These are phyloP conservation scores for Elgaria multicarinata DNA, from an alignment of 2,113 vertebrate species.

Conservation along the genomic window DNA sequence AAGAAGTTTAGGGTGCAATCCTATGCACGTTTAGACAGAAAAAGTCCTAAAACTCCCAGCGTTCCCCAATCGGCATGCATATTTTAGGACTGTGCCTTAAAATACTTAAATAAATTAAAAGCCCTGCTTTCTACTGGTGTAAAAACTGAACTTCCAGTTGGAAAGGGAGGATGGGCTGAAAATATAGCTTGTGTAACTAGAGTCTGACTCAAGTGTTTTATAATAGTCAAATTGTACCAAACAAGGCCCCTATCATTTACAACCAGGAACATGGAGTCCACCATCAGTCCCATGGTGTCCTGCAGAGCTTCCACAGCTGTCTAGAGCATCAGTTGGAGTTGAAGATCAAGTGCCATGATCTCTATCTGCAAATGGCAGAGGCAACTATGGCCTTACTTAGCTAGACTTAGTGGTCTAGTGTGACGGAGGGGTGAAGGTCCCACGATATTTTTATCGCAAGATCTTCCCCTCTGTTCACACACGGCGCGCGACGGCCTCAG, in stretches of 20 bases:
- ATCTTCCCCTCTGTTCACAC: too few relatives aligned
- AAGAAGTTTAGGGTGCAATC: not conserved
- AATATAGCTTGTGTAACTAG: not conserved
- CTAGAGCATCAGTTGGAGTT: not conserved
- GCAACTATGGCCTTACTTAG: too few relatives aligned
- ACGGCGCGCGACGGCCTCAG: too few relatives aligned
- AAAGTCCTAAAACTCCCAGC: too few relatives aligned
- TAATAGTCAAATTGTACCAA: not conserved
- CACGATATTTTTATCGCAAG: too few relatives aligned
- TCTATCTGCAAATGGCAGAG: not conserved
- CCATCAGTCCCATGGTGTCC: not conserved
- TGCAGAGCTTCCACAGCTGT: not conserved
- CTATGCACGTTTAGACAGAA: too few relatives aligned
- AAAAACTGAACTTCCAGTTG: not conserved
- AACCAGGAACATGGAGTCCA: not conserved
- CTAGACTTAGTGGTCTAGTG: too few relatives aligned
- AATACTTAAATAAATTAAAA: not conserved
- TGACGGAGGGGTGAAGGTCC: too few relatives aligned
- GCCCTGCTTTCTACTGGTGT: not conserved
- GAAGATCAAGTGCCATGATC: not conserved
- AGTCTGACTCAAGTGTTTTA: not conserved
- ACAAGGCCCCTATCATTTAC: not conserved
- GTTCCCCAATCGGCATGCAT: too few relatives aligned
- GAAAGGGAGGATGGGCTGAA: not conserved
- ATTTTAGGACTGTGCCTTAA: not conserved